Conservation (phyloP, 53 echinoderm and acorn worm genomes). For the Pentamera pediparva region DNA sequence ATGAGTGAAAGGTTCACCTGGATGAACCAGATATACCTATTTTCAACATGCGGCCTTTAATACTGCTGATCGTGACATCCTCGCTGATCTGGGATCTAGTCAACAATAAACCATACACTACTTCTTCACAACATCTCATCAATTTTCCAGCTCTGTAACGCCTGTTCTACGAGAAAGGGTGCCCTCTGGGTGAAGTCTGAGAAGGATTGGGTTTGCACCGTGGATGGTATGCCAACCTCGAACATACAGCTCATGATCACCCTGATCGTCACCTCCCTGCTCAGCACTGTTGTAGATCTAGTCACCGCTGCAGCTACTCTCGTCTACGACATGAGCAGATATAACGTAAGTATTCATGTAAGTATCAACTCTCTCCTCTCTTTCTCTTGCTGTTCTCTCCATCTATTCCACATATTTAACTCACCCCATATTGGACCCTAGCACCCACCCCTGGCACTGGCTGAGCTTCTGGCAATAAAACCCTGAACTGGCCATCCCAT, state of each 20-base stretch:
- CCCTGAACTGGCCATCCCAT: no score
- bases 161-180: slow-evolving; percentile 67
- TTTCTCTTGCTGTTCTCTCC: no score
- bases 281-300: slow-evolving; percentile 62
- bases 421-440: neutral
- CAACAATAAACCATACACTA: no score
- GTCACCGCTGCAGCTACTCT: slow-evolving; percentile 55
- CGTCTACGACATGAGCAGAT: slow-evolving; percentile 67
- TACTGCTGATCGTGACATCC: no score
- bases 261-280: slow-evolving; percentile 45
- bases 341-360: slow-evolving; percentile 69
- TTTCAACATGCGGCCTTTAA: no score
- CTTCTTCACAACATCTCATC: neutral
- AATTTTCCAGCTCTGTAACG: slow-evolving; percentile 63
- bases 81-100: no score
- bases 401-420: neutral
- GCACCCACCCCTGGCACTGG: no score
- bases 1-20: no score
- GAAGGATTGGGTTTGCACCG: slow-evolving; percentile 54
- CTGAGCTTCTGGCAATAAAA: no score
- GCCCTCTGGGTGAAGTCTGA: slow-evolving; percentile 72
- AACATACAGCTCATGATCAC: slow-evolving; percentile 56
- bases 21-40: no score
- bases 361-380: no score
- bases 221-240: slow-evolving; percentile 41